A percentile compares a stretch with the other conserved stretches of the same genome.
These are phyloP conservation scores for Anagyrus pseudococci DNA, from an alignment of 2,888 invertebrate genomes.

Conservation along the genomic window DNA sequence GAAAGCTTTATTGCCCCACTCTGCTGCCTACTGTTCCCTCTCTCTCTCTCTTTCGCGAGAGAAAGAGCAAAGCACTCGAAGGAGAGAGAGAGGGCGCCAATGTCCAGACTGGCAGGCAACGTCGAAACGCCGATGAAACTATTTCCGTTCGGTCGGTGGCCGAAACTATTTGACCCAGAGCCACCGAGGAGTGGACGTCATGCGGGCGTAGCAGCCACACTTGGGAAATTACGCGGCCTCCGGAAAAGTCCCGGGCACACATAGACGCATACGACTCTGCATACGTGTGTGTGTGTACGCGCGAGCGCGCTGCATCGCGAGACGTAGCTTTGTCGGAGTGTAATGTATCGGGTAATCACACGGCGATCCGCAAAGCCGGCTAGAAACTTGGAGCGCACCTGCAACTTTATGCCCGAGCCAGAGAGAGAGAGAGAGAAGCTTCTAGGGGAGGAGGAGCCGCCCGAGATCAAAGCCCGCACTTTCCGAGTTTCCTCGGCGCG, in stretches of 20 bases:
- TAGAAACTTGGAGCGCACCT: conserved; percentile 15
- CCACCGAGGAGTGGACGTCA: too few species aligned
- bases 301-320: not conserved
- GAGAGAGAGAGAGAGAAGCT: too few species aligned
- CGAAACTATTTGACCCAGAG: conserved; percentile 34
- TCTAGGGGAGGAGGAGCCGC: not conserved
- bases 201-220: not conserved
- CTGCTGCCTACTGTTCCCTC: conserved; percentile 8
- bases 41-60: too few species aligned
- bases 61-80: conserved; percentile 12
- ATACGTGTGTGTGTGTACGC: not conserved
- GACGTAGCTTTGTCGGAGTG: not conserved
- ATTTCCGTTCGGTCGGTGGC: conserved; percentile 22
- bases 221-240: not conserved
- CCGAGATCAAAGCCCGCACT: conserved; percentile 18
- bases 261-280: not conserved
- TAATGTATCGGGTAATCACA: conserved; percentile 32
- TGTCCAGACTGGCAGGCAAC: conserved; percentile 1
- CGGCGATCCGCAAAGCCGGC: conserved; percentile 25
- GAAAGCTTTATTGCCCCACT: conserved; percentile 30
- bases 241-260: not conserved
- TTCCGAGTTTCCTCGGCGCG: conserved; percentile 6
- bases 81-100: not conserved
- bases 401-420: too few species aligned
- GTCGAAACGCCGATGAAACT: conserved; percentile 29